Evolutionary conservation across 2,113 vertebrate genomes (phyloP), one percentile per base, ranked within the genome.

Genomic region (Hymenochirus boettgeri): DNA sequence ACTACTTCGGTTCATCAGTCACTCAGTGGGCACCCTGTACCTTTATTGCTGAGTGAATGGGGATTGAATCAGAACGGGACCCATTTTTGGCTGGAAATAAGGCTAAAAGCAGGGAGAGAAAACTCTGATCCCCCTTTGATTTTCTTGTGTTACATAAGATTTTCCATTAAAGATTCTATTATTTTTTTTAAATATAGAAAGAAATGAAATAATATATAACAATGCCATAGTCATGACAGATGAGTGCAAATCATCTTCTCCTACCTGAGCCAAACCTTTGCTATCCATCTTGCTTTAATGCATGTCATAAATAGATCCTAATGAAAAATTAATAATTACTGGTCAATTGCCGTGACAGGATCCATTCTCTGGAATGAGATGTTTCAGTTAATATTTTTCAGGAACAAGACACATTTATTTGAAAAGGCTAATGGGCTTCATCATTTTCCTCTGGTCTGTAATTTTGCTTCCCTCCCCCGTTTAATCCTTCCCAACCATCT

Each of bases 311-410:
- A 47, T 37, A 58, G 52, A 56, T 65, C 9, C 57, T 69, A 74
- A 72, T 72, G 60, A 65, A 72, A 74, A 72, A 73, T 73, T 73
- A 70, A 73, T 73, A 60, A 59, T 51, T 51, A 10, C 47, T 51
- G 39, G 31, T 33, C 42, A 39, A 61, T 42, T 35, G 61, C 71
- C 61, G 69, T 73, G 72, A 73, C 72, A 70, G 62, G 57, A 12
- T 24, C 23, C 45, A 29, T 50, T 51, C 39, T 47, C 19, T 31
- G 61, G 57, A 26, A 65, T 13, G 48, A 69, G 65, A 61, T 24
- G n/a, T 65, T 57, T 53, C 60, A 51, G 39, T 57, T 64, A 59
- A 61, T 65, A 54, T 58, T 48, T 42, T 65, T 48, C 54, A 52
- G 50, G 39, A 65, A 65, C 70, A 52, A 46, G 57, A 60, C 65